These are phyloP conservation scores for Carposina sasakii DNA, from an alignment of 1,140 invertebrate species.

Conservation along the genomic window DNA sequence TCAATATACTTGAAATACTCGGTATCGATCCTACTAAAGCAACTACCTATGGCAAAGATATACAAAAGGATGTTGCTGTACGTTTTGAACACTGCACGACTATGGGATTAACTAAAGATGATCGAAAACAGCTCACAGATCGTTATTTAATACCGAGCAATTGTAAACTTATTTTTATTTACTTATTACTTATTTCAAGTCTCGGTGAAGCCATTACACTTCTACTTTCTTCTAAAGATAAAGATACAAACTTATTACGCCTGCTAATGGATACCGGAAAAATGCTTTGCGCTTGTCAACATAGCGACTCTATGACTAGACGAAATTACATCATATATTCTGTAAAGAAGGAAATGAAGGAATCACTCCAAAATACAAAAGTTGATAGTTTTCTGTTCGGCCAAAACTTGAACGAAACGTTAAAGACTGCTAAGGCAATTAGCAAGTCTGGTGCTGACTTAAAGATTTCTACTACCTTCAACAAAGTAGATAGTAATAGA, in stretches of 20 bases:
- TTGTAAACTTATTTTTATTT: no score
- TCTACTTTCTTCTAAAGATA: background rate
- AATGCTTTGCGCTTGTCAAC: conserved; percentile 7
- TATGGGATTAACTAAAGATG: background rate
- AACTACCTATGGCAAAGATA: background rate
- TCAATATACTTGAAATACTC: background rate
- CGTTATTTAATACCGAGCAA: background rate
- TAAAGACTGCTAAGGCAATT: conserved; percentile 13
- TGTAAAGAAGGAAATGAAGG: conserved; percentile 14
- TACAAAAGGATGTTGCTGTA: background rate
- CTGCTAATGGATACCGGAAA: conserved; percentile 1
- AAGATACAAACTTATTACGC: background rate
- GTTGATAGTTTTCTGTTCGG: conserved; percentile 13
- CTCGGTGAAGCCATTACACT: conserved; percentile 1
- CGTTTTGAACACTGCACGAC: background rate
- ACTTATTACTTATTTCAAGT: background rate
- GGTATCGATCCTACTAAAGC: background rate
- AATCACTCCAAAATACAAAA: conserved; percentile 10
- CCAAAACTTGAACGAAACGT: conserved; percentile 11
- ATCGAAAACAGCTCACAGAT: background rate
- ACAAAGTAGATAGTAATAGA: background rate
- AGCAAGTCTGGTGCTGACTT: conserved; percentile 11
- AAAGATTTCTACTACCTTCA: background rate
- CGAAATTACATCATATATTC: conserved; percentile 7
- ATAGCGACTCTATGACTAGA: conserved; percentile 10